A percentile compares a stretch with the other conserved stretches of the same genome.
phyloP scores from a whole-genome alignment of 2,113 vertebrate genomes.

The Nycticebus coucang region DNA sequence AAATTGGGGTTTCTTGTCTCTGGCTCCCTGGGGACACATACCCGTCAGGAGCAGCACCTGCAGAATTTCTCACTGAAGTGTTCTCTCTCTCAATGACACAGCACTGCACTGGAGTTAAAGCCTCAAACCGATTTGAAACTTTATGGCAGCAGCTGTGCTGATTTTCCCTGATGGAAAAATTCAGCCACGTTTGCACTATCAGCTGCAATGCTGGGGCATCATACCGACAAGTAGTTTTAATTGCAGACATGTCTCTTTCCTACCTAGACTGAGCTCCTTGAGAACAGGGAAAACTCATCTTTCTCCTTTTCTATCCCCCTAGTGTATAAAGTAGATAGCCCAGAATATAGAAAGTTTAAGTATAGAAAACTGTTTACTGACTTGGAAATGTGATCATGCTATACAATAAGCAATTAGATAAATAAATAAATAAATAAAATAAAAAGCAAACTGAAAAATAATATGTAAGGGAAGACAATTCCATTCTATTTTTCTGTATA shows the following conservation, averaged over 20 bases:
- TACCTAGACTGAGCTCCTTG: neutral
- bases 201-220: neutral
- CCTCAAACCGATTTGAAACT: neutral
- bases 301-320: neutral
- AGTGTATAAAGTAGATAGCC: neutral
- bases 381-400: neutral
- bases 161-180: slow-evolving; percentile 16
- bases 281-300: neutral
- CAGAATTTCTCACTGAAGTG: neutral
- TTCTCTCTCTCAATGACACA: neutral
- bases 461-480: neutral
- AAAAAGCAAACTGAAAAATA: neutral
- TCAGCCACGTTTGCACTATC: neutral
- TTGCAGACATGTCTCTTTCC: neutral
- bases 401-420: neutral
- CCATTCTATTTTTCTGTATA: neutral
- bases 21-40: neutral
- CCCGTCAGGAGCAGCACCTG: neutral
- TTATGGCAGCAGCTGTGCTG: neutral
- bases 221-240: neutral
- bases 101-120: neutral
- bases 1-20: neutral
- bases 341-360: neutral
- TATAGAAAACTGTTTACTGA: neutral
- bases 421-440: no score